These are phyloP conservation scores for Drosophila mulleri DNA, from an alignment of 2,888 invertebrate genomes.

Conservation along the genomic window DNA sequence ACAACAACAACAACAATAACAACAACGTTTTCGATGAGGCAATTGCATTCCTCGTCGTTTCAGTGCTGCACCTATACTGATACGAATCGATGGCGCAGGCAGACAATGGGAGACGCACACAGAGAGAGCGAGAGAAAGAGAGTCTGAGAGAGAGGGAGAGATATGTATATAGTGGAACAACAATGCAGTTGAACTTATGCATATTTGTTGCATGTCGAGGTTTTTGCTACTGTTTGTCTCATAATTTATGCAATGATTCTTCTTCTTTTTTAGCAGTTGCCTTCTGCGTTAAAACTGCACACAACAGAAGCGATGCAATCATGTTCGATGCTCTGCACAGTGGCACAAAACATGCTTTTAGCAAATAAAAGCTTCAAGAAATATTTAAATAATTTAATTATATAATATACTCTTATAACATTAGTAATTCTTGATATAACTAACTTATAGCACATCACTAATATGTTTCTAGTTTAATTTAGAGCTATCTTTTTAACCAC, in stretches of 20 bases:
- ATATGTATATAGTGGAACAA: not conserved
- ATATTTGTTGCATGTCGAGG: slow-evolving; percentile 62
- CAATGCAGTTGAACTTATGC: slow-evolving; percentile 48
- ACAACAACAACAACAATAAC: slow-evolving; percentile 5
- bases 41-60: slow-evolving; percentile 33
- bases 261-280: slow-evolving; percentile 50
- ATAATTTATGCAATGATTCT: slow-evolving; percentile 71
- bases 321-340: slow-evolving; percentile 24
- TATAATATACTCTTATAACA: no score
- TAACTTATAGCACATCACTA: no score
- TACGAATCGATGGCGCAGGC: not conserved
- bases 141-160: not conserved
- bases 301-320: slow-evolving; percentile 45
- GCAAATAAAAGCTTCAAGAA: no score
- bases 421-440: no score
- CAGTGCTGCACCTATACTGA: slow-evolving; percentile 14
- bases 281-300: slow-evolving; percentile 58
- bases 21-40: slow-evolving; percentile 23
- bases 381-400: not conserved
- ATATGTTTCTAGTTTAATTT: no score
- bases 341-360: not conserved
- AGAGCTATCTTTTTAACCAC: slow-evolving; percentile 15
- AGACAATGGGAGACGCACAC: not conserved
- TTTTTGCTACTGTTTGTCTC: slow-evolving; percentile 33
- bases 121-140: not conserved